Evolutionary conservation across 2,797 vertebrate species (phyloP).

Genomic region (Loriculus beryllinus): DNA sequence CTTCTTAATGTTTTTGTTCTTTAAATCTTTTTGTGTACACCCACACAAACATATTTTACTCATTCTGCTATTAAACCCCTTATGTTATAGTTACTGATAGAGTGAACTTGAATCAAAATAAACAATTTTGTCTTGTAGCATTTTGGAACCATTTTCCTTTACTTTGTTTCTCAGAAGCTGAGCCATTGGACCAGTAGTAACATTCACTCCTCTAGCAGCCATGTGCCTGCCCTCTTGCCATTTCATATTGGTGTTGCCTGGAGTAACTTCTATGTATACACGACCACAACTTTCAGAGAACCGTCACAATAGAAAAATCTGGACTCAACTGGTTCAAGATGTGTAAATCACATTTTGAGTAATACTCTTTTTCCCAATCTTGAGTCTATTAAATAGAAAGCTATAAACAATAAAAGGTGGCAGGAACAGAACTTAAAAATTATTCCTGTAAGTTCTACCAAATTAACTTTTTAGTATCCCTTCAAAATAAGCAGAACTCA

Average conservation of each 20-base stretch:
- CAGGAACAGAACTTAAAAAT: background rate
- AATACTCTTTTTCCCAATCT: background rate
- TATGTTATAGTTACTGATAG: background rate
- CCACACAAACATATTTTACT: background rate
- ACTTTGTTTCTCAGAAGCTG: background rate
- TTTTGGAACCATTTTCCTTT: background rate
- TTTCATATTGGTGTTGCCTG: background rate
- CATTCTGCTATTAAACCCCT: background rate
- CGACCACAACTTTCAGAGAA: background rate
- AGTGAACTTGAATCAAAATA: background rate
- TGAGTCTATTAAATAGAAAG: background rate
- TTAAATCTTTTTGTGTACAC: background rate
- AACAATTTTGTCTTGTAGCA: background rate
- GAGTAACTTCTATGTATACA: background rate
- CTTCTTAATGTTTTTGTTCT: background rate
- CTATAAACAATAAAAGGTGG: background rate
- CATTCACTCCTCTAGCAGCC: background rate
- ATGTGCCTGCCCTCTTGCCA: accelerated
- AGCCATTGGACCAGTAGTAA: background rate
- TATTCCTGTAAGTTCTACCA: background rate
- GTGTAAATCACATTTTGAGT: background rate
- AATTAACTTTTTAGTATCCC: background rate
- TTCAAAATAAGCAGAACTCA: background rate
- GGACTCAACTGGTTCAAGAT: background rate
- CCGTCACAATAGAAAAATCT: background rate